These are phyloP conservation scores for Pica pica DNA, from an alignment of 2,113 vertebrate species.

Conservation along the genomic window DNA sequence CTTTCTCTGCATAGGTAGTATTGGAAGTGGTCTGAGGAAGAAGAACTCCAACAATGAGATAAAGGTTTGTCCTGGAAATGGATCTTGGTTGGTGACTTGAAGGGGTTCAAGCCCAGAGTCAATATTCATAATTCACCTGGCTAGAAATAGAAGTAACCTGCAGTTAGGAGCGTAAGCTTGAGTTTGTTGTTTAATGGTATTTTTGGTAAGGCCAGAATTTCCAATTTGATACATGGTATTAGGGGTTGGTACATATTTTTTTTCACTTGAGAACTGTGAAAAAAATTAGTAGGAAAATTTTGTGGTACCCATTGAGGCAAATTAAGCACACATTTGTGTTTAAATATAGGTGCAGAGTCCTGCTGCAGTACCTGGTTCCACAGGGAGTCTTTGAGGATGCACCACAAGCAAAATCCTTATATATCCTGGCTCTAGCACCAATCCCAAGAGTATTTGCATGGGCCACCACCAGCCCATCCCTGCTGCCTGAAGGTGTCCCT, in stretches of 20 bases:
- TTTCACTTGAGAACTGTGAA: background rate
- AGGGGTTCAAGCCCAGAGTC: background rate
- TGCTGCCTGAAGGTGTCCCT: background rate
- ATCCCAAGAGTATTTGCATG: fast-evolving
- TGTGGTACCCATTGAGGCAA: background rate
- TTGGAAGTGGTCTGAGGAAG: background rate
- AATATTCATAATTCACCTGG: background rate
- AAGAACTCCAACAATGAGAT: background rate
- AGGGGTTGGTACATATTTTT: background rate
- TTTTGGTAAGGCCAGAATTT: background rate
- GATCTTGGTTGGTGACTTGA: background rate
- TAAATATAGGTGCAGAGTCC: background rate
- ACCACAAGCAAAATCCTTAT: background rate
- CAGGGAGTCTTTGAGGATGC: background rate
- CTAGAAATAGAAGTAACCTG: background rate
- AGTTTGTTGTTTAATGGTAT: background rate
- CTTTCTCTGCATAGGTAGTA: background rate
- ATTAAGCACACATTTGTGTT: background rate
- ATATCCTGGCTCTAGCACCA: background rate
- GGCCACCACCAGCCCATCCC: background rate
- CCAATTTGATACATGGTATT: background rate
- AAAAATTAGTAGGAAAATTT: background rate
- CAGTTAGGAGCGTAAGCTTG: background rate
- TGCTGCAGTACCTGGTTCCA: background rate
- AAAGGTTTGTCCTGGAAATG: background rate